Base-by-base conservation (phyloP, 2,113 vertebrate genomes). In the Tympanuchus pallidicinctus region DNA sequence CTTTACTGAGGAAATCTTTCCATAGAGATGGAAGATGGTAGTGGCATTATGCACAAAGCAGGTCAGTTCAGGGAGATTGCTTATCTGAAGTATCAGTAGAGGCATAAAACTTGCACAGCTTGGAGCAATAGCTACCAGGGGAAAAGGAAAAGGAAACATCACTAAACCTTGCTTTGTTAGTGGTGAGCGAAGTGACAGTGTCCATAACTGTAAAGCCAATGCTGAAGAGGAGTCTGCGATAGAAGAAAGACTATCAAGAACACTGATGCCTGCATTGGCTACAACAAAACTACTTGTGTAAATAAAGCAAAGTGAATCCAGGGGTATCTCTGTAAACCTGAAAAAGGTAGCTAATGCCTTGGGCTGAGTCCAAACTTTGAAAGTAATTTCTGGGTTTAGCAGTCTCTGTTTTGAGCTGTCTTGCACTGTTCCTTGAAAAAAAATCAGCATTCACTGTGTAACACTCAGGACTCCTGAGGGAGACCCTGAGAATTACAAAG, bases 21-120 rank as follows among this genome's bases (percentile, higher is more conserved):
- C 8, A 20, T 34, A 38, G 61, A 32, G 13, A 1, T 6, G 81
- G n/a, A 76, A 79, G 2, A 0, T 1, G 3, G 21, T 8, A 63
- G 34, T 75, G 30, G 40, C 1, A 15, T 77, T 84, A 83, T 90
- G 6, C 19, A 69, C 36, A 73, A 60, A 80, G 50, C 1, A 20
- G 3, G 4, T 79, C 40, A 3, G 3, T 59, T 95, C n/a, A 56
- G 32, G 10, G 7, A 67, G 19, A n/a, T 42, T 30, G 1, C 32
- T 71, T 69, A 27, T 78, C 66, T 34, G 8, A 69, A 48, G 83
- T 88, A 28, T 19, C 67, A 45, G 14, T 72, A 89, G 36, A 82
- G 16, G 7, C 9, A 84, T 21, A 63, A 61, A 27, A n/a, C 24
- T 70, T 34, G n/a, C 18, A 48, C 27, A 38, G 36, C n/a, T 30